Percentiles rank a stretch among this genome's conserved stretches.
Conservation (phyloP, 1,140 invertebrate genomes). For the Hormaphis cornu region DNA sequence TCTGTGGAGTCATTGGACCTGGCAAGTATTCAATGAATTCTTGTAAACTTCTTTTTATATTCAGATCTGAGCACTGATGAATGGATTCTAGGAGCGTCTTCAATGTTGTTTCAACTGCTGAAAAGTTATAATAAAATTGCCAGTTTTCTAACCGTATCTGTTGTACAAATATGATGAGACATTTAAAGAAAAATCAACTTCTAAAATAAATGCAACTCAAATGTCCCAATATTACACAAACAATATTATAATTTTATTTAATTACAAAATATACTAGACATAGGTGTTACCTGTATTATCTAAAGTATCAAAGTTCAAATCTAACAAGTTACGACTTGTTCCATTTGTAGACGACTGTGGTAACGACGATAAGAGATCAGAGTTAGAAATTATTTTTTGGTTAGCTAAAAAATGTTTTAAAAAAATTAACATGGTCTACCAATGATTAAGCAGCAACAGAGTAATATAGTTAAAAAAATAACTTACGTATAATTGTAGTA, state of each 20-base stretch:
- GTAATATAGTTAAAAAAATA: not conserved
- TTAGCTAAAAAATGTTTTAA: constrained; percentile 4
- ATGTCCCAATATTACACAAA: not conserved
- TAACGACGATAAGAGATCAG: constrained; percentile 24
- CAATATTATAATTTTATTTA: not conserved
- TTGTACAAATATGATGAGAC: not conserved
- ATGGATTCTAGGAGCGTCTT: constrained; percentile 18
- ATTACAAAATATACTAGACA: not conserved
- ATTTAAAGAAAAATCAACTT: not conserved
- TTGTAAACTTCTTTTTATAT: not conserved
- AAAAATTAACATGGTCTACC: not conserved
- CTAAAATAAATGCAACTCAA: not conserved
- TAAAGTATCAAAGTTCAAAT: constrained; percentile 14
- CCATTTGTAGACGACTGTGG: constrained; percentile 19
- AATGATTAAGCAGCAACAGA: not conserved
- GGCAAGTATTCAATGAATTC: constrained; percentile 44
- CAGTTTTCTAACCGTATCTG: constrained; percentile 9
- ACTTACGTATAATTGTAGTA: constrained; percentile 4
- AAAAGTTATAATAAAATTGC: constrained; percentile 25
- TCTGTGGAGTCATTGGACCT: constrained; percentile 53
- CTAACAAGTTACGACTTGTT: constrained; percentile 17
- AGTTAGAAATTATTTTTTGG: constrained; percentile 8
- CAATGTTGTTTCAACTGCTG: constrained; percentile 1
- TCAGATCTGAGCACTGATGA: not conserved
- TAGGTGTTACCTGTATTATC: constrained; percentile 27